Conservation (phyloP, 2,797 vertebrate genomes). For the Novumbra hubbsi region DNA sequence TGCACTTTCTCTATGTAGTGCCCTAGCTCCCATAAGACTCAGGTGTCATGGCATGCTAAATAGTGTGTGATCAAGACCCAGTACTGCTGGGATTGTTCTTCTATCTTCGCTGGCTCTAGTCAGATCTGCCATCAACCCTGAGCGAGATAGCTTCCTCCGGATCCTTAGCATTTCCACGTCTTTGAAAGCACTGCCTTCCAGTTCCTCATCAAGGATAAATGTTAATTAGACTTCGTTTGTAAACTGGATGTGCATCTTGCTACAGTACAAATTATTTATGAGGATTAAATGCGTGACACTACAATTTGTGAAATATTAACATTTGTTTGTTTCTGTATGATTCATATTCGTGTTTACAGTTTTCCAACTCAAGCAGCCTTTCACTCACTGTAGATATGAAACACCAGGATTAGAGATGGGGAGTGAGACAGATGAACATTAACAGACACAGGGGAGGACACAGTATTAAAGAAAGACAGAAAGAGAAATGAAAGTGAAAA, state of each 20-base stretch:
- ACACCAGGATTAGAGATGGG: neutral
- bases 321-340: conserved; percentile 19
- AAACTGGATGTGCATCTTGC: conserved; percentile 35
- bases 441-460: neutral
- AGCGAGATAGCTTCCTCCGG: conserved; percentile 9
- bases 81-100: too few species aligned
- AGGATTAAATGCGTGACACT: conserved; percentile 44
- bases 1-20: too few species aligned
- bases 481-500: neutral
- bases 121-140: conserved; percentile 39
- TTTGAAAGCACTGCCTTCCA: conserved; percentile 33
- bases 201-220: conserved; percentile 50
- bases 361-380: neutral
- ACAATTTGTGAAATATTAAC: conserved; percentile 42
- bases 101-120: too few species aligned
- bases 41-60: too few species aligned
- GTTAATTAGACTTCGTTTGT: conserved; percentile 55
- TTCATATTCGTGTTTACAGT: neutral
- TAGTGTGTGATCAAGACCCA: too few species aligned
- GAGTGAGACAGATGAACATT: neutral
- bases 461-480: neutral
- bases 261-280: conserved; percentile 40
- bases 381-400: neutral
- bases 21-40: too few species aligned
- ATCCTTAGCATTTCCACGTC: conserved; percentile 30